phyloP scores from a whole-genome alignment of 92 coral and sea anemone genomes.

The Epizoanthus stellaris region DNA sequence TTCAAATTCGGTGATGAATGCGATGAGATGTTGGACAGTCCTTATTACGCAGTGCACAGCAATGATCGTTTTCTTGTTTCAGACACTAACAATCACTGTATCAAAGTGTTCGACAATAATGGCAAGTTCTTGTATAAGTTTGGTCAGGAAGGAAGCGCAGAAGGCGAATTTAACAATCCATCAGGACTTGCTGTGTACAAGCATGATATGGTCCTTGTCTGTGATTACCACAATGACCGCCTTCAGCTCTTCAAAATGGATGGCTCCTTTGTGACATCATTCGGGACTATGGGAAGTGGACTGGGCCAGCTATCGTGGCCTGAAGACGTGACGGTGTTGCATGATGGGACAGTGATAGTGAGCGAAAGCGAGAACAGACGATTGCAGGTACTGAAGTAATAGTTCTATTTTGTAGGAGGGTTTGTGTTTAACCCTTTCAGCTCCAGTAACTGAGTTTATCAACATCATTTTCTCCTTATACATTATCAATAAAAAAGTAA shows the following conservation, averaged over 20 bases:
- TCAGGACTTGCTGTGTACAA: slow-evolving; percentile 43
- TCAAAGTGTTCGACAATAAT: slow-evolving; percentile 20
- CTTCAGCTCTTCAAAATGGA: slow-evolving; percentile 43
- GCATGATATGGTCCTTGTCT: slow-evolving; percentile 28
- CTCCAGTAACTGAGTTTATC: too few species aligned
- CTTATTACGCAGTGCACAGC: slow-evolving; percentile 29
- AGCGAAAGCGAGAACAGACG: slow-evolving; percentile 42
- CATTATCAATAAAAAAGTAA: too few species aligned
- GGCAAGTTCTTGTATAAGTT: slow-evolving; percentile 40
- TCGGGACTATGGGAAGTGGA: slow-evolving; percentile 39
- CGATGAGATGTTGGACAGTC: slow-evolving; percentile 15
- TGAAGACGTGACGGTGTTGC: slow-evolving; percentile 32
- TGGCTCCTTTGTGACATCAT: slow-evolving; percentile 42
- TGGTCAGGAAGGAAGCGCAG: slow-evolving; percentile 37
- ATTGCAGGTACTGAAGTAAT: slow-evolving; percentile 32
- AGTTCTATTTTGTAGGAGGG: neutral
- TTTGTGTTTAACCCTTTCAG: neutral
- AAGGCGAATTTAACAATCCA: slow-evolving; percentile 38
- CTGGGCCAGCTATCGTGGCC: slow-evolving; percentile 50
- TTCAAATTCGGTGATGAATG: slow-evolving; percentile 28
- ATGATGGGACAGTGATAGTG: slow-evolving; percentile 41
- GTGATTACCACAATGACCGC: slow-evolving; percentile 47
- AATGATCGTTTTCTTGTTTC: slow-evolving; percentile 37
- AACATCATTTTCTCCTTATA: too few species aligned
- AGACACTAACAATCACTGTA: slow-evolving; percentile 44